Percentiles rank a stretch among this genome's conserved stretches.
These are phyloP conservation scores for Eurytoma adleriae DNA, from an alignment of 2,888 invertebrate species.

Conservation along the genomic window DNA sequence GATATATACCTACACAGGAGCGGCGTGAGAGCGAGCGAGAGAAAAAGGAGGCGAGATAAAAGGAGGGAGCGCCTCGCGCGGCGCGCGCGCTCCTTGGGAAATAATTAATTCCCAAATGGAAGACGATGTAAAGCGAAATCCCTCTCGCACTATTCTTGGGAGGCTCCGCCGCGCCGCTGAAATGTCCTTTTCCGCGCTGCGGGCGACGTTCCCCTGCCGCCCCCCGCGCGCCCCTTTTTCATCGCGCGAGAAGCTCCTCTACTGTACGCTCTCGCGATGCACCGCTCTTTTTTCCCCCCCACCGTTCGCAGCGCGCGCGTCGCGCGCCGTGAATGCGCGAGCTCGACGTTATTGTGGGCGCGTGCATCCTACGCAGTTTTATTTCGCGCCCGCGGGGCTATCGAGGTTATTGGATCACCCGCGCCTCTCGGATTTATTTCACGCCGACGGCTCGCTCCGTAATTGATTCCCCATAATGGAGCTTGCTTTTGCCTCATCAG, in stretches of 20 bases:
- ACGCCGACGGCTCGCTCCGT: too few relatives aligned
- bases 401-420: too few relatives aligned
- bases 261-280: not conserved
- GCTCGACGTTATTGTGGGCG: not conserved
- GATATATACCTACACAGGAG: not conserved
- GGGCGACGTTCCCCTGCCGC: constrained; percentile 22
- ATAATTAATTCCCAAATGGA: constrained; percentile 62
- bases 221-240: constrained; percentile 24
- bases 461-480: too few relatives aligned
- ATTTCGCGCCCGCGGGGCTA: not conserved
- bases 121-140: constrained; percentile 56
- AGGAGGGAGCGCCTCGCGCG: constrained; percentile 22
- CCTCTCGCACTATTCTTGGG: constrained; percentile 30
- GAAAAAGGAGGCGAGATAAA: constrained; percentile 26
- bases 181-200: constrained; percentile 43
- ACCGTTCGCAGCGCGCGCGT: not conserved
- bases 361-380: not conserved
- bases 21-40: constrained; percentile 27
- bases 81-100: constrained; percentile 51
- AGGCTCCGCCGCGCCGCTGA: not conserved
- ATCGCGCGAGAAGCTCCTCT: constrained; percentile 12
- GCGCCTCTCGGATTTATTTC: too few relatives aligned
- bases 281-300: not conserved
- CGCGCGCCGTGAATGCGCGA: constrained; percentile 25
- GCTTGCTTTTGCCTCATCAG: too few relatives aligned